A percentile compares a stretch with the other conserved stretches of the same genome.
phyloP scores from a whole-genome alignment of 1,140 invertebrate genomes.

The Archegozetes longisetosus region DNA sequence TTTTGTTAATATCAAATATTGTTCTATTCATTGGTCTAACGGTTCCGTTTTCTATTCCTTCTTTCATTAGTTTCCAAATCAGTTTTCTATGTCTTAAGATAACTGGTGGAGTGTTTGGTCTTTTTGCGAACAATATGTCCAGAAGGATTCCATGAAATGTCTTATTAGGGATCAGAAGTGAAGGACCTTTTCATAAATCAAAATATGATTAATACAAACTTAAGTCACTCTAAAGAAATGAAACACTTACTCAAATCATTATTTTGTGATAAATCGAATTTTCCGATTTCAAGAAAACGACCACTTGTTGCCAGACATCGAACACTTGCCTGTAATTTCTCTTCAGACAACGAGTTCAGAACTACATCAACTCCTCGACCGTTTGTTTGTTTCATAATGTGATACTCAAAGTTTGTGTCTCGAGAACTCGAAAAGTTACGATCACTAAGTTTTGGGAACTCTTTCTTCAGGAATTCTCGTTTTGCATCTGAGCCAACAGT shows the following conservation, averaged over 20 bases:
- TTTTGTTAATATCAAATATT: conserved; percentile 33
- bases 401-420: conserved; percentile 70
- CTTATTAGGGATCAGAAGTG: conserved; percentile 85
- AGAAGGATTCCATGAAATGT: conserved; percentile 89
- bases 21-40: conserved; percentile 64
- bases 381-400: conserved; percentile 55
- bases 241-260: conserved; percentile 72
- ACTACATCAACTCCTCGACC: conserved; percentile 50
- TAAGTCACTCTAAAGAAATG: background rate
- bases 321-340: conserved; percentile 39
- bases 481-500: conserved; percentile 72
- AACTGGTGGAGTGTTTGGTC: conserved; percentile 41
- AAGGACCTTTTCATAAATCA: conserved; percentile 71
- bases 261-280: conserved; percentile 72
- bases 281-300: conserved; percentile 58
- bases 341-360: conserved; percentile 46
- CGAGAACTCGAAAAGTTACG: conserved; percentile 78
- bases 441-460: conserved; percentile 35
- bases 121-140: conserved; percentile 65
- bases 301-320: conserved; percentile 36
- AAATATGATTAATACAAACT: background rate
- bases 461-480: conserved; percentile 57
- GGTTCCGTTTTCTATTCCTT: conserved; percentile 67
- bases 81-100: conserved; percentile 43
- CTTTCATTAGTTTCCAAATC: no score